Conservation (phyloP, 2,888 invertebrate species). For the Perdita meconis region DNA sequence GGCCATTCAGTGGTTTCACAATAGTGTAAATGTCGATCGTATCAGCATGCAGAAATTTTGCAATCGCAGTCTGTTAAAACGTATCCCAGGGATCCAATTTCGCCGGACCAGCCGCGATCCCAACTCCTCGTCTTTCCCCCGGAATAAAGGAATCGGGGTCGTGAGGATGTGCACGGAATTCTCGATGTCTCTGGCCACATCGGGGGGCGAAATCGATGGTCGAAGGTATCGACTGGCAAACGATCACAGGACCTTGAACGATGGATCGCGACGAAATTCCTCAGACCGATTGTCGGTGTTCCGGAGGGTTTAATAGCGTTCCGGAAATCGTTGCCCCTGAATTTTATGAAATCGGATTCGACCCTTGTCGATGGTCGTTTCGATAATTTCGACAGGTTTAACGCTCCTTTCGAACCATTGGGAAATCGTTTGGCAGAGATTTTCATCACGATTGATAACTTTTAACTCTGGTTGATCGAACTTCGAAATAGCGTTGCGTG, state of each 20-base stretch:
- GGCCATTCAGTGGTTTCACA: too few relatives aligned
- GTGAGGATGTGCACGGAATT: constrained; percentile 45
- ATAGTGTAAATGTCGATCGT: background rate
- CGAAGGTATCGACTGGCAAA: constrained; percentile 38
- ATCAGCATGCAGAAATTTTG: background rate
- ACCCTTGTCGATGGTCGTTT: constrained; percentile 14
- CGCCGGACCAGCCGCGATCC: background rate
- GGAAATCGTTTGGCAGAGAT: background rate
- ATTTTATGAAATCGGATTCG: constrained; percentile 11
- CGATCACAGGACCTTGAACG: constrained; percentile 44
- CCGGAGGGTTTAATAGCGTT: constrained; percentile 18
- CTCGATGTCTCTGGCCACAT: constrained; percentile 24
- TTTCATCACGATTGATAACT: background rate
- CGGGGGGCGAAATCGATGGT: constrained; percentile 27
- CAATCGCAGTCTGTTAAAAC: constrained; percentile 1
- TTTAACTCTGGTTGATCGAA: background rate
- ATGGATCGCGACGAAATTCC: constrained; percentile 28
- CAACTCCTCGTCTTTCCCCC: constrained; percentile 2
- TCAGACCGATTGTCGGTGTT: background rate
- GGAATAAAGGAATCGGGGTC: constrained; percentile 61
- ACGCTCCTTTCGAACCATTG: background rate
- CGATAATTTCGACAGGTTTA: background rate
- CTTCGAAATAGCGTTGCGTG: too few relatives aligned
- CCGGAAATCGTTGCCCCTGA: constrained; percentile 12
- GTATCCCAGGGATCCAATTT: constrained; percentile 21